Evolutionary conservation across 2,888 invertebrate genomes (phyloP).

Genomic region (Drosophila anomalata): DNA sequence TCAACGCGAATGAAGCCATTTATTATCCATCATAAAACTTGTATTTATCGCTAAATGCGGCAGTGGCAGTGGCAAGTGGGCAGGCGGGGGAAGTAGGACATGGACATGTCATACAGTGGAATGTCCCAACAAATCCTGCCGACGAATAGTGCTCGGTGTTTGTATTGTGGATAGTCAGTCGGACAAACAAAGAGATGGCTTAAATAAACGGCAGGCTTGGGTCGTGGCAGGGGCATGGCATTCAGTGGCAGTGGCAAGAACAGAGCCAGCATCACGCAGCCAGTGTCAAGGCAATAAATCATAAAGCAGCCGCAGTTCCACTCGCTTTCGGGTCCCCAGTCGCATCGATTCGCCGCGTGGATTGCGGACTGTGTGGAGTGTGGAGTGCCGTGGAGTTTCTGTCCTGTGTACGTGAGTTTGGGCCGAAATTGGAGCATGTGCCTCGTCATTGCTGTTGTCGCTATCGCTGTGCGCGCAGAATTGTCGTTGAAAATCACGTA

Average conservation of each 20-base stretch:
- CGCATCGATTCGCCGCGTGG: constrained; percentile 2
- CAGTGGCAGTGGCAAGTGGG: constrained; percentile 15
- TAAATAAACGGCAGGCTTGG: constrained; percentile 49
- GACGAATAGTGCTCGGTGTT: constrained; percentile 62
- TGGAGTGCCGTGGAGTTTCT: constrained; percentile 14
- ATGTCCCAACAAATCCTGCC: constrained; percentile 76
- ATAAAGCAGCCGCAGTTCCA: constrained; percentile 67
- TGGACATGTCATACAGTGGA: constrained; percentile 52
- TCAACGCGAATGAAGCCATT: constrained; percentile 82
- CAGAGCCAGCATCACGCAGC: constrained; percentile 42
- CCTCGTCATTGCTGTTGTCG: constrained; percentile 65
- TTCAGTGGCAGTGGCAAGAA: background rate
- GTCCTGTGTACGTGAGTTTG: constrained; percentile 70
- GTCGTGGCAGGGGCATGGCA: constrained; percentile 4
- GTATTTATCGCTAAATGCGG: constrained; percentile 80
- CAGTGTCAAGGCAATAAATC: constrained; percentile 80
- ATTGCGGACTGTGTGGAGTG: background rate
- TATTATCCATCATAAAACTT: constrained; percentile 82
- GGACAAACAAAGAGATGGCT: constrained; percentile 73
- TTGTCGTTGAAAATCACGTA: constrained; percentile 80
- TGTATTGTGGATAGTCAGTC: constrained; percentile 55
- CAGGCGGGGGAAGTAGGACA: constrained; percentile 34
- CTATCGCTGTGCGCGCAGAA: constrained; percentile 57
- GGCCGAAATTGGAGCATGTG: constrained; percentile 77
- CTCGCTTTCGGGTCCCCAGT: constrained; percentile 18